Evolutionary conservation across 2,888 invertebrate genomes (phyloP), one percentile per base, ranked within the genome.

Genomic region (Chironomus riparius): DNA sequence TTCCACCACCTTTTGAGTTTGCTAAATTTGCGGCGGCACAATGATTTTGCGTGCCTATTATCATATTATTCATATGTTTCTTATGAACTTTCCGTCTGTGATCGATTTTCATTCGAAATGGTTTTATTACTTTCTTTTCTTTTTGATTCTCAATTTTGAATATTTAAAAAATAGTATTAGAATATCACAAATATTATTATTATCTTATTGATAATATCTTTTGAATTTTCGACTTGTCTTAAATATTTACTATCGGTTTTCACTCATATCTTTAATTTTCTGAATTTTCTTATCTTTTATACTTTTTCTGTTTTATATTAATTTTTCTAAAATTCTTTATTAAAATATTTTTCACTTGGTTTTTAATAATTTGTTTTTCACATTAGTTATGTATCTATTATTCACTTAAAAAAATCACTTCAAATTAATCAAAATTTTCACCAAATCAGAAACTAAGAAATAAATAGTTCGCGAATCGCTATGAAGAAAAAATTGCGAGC

Each of bases 1-100:
- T 96, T 85, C 95, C 94, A 86, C 92, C 80, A 79, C 78, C 81
- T 80, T 79, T 78, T 79, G 80, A 78, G 62, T 72, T 72, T 78
- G 80, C 78, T 79, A 80, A 79, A 79, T 80, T 80, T 78, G 79
- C 81, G 78, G 79, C 81, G 78, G 79, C 80, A 79, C 80, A 80
- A 79, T 80, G 80, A 78, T 79, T 80, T 80, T 80, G 80, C 78
- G 80, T 68, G 47, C 74, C 74, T 22, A 74, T 65, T 74, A 74
- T 68, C 74, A 74, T 74, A 38, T 73, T 73, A 65, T 74, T 74
- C 22, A 74, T 24, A 22, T 74, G 65, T 68, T 74, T 74, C 47
- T 74, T 74, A 18, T 68, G 74, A 62, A 74, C 74, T 74, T 74
- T 74, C 15, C 68, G 62, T 62, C 68, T 74, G 74, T 74, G 74